Evolutionary conservation across 92 coral and sea anemone species (phyloP).

Genomic region (Montipora capitata): DNA sequence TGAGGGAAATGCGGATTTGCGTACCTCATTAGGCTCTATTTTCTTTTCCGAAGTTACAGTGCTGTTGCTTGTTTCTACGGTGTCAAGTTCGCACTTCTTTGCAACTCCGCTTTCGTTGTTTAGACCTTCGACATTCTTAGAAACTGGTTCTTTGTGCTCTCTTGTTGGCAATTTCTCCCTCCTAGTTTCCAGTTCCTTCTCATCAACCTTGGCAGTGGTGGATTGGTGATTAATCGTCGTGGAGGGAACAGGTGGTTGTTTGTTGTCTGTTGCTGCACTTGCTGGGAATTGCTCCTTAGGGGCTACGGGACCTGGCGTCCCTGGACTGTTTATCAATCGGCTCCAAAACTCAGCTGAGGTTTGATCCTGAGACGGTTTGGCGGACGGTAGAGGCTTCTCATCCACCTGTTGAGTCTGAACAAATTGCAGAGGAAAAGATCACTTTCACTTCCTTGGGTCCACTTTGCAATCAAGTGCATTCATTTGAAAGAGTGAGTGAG

Average conservation of each 20-base stretch:
- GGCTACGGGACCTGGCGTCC: not conserved
- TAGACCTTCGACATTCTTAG: not conserved
- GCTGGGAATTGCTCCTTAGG: slow-evolving; percentile 18
- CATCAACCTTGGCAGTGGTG: slow-evolving; percentile 19
- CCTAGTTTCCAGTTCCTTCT: slow-evolving; percentile 21
- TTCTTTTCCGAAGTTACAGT: slow-evolving; percentile 8
- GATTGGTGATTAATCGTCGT: slow-evolving; percentile 14
- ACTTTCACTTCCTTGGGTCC: not conserved
- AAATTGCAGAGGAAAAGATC: not conserved
- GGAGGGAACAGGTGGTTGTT: not conserved
- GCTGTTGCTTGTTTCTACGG: not conserved
- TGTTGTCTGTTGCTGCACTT: slow-evolving; percentile 14
- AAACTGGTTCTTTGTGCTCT: slow-evolving; percentile 12
- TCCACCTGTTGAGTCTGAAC: slow-evolving; percentile 46
- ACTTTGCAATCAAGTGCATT: not conserved
- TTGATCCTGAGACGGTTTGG: slow-evolving; percentile 60
- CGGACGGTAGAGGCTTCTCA: slow-evolving; percentile 31
- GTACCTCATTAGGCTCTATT: slow-evolving; percentile 6
- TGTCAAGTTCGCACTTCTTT: not conserved
- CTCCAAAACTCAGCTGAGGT: slow-evolving; percentile 84
- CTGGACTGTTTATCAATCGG: slow-evolving; percentile 40
- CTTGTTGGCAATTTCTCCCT: slow-evolving; percentile 14
- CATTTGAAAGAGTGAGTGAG: no score
- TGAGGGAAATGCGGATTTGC: not conserved
- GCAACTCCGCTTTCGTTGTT: slow-evolving; percentile 5